Evolutionary conservation across 2,797 vertebrate genomes (phyloP), one percentile per base, ranked within the genome.

Genomic region (Myoxocephalus aenaeus): DNA sequence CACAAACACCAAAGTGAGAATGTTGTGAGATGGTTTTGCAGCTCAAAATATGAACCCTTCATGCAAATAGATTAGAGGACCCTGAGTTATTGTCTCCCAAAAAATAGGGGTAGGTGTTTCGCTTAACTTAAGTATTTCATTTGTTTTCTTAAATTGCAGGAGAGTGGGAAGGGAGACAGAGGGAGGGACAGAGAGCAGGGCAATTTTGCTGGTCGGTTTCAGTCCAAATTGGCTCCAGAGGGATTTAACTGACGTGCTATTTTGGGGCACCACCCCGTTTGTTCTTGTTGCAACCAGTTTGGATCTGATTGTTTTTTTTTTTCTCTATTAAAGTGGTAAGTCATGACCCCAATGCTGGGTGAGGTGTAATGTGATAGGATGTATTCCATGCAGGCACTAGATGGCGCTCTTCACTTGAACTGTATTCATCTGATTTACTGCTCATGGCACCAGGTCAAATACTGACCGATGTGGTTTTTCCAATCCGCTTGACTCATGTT

Each of bases 361-460:
- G 3, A 70, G 57, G 32, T 3, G n/a, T 66, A 40, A 82, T 71
- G 70, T 67, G 29, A 76, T 2, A 64, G 6, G 48, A 13, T 76
- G 25, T 66, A 36, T 68, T 72, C 42, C 48, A 8, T 61, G 56
- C 70, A 51, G 84, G 87, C 95, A 93, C 94, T 93, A 95, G 95
- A 90, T 95, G 95, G 92, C 81, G 86, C 82, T 87, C 78, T 88
- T 86, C 68, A 77, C 91, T 84, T 86, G 58, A 83, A 72, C 65
- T 77, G 63, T 62, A 53, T 13, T 65, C 27, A 61, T 76, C 51
- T 85, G 62, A 70, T 83, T 27, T 57, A 32, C 13, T 63, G 63
- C 50, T 27, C 27, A 2, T 77, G 63, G 75, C 73, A 72, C 29
- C 12, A 7, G 79, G 83, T 89, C 86, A 90, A 82, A 86, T 20